phyloP scores from a whole-genome alignment of 2,888 invertebrate genomes.

The Orthosia gracilis region DNA sequence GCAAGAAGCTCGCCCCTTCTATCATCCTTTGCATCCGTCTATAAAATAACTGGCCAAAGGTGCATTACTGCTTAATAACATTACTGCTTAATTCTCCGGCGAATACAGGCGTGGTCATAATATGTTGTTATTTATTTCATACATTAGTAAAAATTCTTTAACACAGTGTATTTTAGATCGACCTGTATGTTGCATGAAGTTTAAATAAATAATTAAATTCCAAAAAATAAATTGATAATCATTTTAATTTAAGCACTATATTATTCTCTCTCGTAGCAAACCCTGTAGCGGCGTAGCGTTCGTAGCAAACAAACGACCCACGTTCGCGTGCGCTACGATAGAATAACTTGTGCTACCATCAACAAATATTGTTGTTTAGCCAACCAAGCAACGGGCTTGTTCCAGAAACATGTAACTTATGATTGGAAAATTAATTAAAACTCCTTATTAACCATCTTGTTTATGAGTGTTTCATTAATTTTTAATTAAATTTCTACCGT shows the following conservation, averaged over 20 bases:
- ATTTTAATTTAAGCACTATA: constrained; percentile 19
- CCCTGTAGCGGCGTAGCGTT: constrained; percentile 49
- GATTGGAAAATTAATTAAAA: constrained; percentile 77
- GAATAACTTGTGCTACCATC: constrained; percentile 73
- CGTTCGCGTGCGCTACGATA: constrained; percentile 62
- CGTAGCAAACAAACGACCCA: constrained; percentile 57
- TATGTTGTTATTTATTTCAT: too few relatives aligned
- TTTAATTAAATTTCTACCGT: constrained; percentile 52
- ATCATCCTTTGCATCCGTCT: too few relatives aligned
- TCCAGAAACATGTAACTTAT: constrained; percentile 60
- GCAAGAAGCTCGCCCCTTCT: too few relatives aligned
- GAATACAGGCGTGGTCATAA: too few relatives aligned
- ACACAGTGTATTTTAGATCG: too few relatives aligned
- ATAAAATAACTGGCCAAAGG: too few relatives aligned
- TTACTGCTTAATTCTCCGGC: too few relatives aligned
- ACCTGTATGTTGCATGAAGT: too few relatives aligned
- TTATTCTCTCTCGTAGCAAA: constrained; percentile 44
- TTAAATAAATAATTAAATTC: too few relatives aligned
- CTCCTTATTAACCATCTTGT: constrained; percentile 59
- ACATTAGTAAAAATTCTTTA: too few relatives aligned
- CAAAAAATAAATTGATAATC: background rate
- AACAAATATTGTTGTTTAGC: constrained; percentile 80
- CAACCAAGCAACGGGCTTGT: constrained; percentile 74
- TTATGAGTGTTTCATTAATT: constrained; percentile 57
- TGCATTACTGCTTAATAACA: too few relatives aligned